Base-by-base conservation (phyloP, 2,888 invertebrate genomes). In the Luffia ferchaultella region DNA sequence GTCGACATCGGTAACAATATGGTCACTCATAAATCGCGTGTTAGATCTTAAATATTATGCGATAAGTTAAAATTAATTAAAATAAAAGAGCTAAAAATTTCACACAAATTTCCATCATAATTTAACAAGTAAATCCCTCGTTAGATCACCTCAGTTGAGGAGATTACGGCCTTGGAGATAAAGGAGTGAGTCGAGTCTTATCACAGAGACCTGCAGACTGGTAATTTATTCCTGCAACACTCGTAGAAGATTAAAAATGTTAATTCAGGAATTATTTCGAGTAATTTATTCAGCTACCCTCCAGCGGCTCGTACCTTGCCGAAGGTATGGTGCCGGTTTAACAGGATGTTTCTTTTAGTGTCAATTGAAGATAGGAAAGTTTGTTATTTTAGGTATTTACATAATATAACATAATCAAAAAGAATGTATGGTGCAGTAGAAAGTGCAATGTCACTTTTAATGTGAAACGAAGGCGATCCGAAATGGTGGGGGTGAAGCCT, bases 161-260 rank as follows among this genome's bases (percentile, higher is more conserved):
- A 30, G 30, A 3, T 30, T 30, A 30, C 3, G 12, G 30, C 3
- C 5, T 12, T 30, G 30, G 30, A n/a, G n/a, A 30, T 30, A 30
- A 30, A 30, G 30, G 30, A 30, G 30, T 30, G 30, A 30, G 30
- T 12, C 30, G 30, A 3, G 30, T 30, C 3, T 30, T 30, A 30
- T 30, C 30, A 30, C 30, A 7, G 30, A 54, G 50, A 54, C 45
- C 51, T 49, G 42, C 46, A 50, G n/a, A 16, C 20, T 42, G 58
- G 61, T 68, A 80, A 78, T 76, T 77, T 76, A 78, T 77, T 71
- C 75, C 62, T 54, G 72, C 68, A 71, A 76, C 77, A 79, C 72
- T 71, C 72, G 70, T 60, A 63, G 64, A 62, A 78, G 80, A 80
- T 83, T 82, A 83, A 82, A 83, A 83, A 83, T 83, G 82, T 75